Evolutionary conservation across 2,888 invertebrate species (phyloP).

Genomic region (Drosophila histrio): DNA sequence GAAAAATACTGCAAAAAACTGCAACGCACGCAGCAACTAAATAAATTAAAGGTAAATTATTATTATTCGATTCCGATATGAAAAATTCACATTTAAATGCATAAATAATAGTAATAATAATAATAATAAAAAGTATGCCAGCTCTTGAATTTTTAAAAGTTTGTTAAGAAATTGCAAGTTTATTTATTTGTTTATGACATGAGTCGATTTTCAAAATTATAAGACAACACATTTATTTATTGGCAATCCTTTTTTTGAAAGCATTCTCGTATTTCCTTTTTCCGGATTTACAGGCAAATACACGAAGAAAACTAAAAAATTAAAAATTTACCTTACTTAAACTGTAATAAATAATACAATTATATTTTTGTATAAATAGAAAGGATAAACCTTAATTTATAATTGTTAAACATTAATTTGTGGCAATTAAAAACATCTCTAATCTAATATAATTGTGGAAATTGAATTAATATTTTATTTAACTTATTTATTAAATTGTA

Average conservation of each 20-base stretch:
- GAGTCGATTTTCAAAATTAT: conserved; percentile 1
- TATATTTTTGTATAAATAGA: too few species aligned
- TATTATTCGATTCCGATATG: neutral
- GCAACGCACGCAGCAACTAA: conserved; percentile 24
- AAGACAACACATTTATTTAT: neutral
- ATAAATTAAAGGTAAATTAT: conserved; percentile 35
- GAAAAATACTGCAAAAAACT: conserved; percentile 19
- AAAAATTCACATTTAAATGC: conserved; percentile 4
- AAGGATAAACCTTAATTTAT: too few species aligned
- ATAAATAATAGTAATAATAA: neutral
- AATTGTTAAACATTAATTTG: too few species aligned
- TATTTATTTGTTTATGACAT: neutral
- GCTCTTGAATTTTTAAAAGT: neutral
- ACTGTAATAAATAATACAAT: too few species aligned
- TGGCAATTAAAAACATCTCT: too few species aligned
- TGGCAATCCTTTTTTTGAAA: neutral
- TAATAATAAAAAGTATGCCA: conserved; percentile 7
- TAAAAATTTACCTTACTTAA: too few species aligned
- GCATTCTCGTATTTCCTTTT: neutral
- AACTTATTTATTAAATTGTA: too few species aligned
- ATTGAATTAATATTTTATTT: too few species aligned
- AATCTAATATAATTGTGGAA: too few species aligned
- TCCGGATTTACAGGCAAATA: neutral
- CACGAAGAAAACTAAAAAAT: too few species aligned
- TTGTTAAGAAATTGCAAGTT: conserved; percentile 1